Evolutionary conservation across 2,113 vertebrate species (phyloP).

Genomic region (Dolichotis patagonum): DNA sequence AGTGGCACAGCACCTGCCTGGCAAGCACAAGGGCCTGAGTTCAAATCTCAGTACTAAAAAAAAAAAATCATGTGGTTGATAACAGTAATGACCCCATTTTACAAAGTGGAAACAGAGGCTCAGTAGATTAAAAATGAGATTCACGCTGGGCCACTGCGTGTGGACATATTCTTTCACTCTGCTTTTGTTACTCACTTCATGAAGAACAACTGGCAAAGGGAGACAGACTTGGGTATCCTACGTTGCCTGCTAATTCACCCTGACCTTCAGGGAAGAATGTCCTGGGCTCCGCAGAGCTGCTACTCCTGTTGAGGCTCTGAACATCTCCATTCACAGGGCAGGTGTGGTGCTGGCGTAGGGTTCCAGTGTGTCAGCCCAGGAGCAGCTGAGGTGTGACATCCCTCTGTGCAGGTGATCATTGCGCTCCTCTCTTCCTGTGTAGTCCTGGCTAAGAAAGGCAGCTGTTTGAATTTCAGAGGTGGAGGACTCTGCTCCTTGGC

Average conservation of each 20-base stretch:
- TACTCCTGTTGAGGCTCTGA: neutral
- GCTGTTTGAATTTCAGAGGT: too few relatives aligned
- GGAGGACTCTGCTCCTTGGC: neutral
- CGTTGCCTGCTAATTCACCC: neutral
- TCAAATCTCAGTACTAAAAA: too few relatives aligned
- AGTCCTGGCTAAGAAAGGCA: neutral
- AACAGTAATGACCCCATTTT: neutral
- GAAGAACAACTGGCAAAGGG: neutral
- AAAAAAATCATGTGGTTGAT: too few relatives aligned
- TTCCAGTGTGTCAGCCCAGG: neutral
- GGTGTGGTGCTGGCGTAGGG: neutral
- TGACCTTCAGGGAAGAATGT: neutral
- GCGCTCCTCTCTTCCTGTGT: neutral
- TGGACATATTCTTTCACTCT: neutral
- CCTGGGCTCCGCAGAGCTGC: neutral
- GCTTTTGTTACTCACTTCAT: neutral
- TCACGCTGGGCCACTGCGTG: neutral
- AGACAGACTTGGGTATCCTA: too few relatives aligned
- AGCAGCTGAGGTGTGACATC: neutral
- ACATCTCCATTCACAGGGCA: accelerated
- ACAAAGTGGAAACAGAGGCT: neutral
- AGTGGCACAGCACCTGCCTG: too few relatives aligned
- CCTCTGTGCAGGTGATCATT: accelerated
- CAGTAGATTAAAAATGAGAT: neutral
- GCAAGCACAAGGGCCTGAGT: too few relatives aligned